Evolutionary conservation across 2,797 vertebrate species (phyloP), one percentile per base, ranked within the genome.

Genomic region (Anniella stebbinsi): DNA sequence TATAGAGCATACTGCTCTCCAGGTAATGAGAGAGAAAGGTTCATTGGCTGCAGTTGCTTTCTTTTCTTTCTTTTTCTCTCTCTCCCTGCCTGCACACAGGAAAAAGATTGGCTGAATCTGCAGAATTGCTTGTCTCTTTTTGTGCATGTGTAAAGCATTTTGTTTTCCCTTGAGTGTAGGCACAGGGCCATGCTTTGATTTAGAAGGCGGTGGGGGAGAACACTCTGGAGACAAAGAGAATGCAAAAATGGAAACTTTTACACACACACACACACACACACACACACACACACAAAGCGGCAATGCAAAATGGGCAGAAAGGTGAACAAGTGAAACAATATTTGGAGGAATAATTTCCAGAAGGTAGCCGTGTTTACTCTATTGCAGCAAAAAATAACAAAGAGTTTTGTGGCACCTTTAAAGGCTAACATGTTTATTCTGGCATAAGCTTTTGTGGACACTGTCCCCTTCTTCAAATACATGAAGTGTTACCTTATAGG

Each of bases 101-200:
- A 84, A 83, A 69, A 91, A 90, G 5, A 88, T 91, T n/a, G 88
- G 93, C 92, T 93, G 91, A 92, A 85, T 81, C 87, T 87, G 87
- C 87, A 93, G 84, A 94, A 87, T 0, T 75, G 38, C 4, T 21
- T 18, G 33, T 76, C 41, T 0, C 12, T 80, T 92, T 88, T 18
- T 0, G 0, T 88, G 57, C 86, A 76, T 48, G 3, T 80, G 70
- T 86, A 91, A 72, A 36, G 25, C 10, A 0, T 69, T 87, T 54
- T 91, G 18, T 70, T 94, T 88, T 86, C 80, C 73, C 77, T 1
- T 45, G 82, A 87, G 23, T 7, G 3, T 75, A n/a, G 70, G 60
- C 60, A 8, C 10, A 0, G 38, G 66, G 77, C 23, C 11, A 69
- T 30, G 63, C 54, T n/a, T 77, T 73, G 81, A 89, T 28, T 83